phyloP scores from a whole-genome alignment of 1,140 invertebrate genomes.

The Bilobella aurantiaca region DNA sequence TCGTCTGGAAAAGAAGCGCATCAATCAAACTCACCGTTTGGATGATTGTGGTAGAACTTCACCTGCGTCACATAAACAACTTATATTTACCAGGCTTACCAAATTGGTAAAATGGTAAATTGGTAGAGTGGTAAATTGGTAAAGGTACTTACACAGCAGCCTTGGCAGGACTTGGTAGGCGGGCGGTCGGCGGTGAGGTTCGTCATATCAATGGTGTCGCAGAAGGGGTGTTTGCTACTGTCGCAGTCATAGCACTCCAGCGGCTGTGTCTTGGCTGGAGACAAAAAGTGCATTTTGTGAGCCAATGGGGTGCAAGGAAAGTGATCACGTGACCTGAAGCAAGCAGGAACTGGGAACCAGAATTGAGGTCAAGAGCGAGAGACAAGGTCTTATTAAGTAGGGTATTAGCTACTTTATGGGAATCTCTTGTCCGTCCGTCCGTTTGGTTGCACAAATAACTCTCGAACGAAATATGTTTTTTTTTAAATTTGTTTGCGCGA shows the following conservation, averaged over 20 bases:
- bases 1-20: no score
- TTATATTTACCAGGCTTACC: no score
- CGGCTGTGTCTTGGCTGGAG: constrained; percentile 7
- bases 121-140: no score
- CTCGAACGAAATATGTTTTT: no score
- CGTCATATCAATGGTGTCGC: constrained; percentile 86
- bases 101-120: constrained; percentile 49
- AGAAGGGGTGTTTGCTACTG: constrained; percentile 73
- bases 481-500: no score
- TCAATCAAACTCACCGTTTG: not conserved
- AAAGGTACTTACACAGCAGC: constrained; percentile 92
- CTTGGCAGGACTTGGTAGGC: constrained; percentile 71
- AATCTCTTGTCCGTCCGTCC: no score
- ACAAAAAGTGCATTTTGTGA: not conserved
- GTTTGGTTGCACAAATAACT: no score
- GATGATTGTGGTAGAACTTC: constrained; percentile 1
- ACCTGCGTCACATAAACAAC: no score
- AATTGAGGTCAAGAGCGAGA: not conserved
- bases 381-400: no score
- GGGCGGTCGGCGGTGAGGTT: constrained; percentile 71
- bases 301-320: not conserved
- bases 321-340: not conserved
- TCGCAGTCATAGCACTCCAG: constrained; percentile 66
- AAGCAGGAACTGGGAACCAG: not conserved
- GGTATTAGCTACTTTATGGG: no score